A percentile compares a stretch with the other conserved stretches of the same genome.
phyloP scores from a whole-genome alignment of 2,797 vertebrate species.

The Otus scops region DNA sequence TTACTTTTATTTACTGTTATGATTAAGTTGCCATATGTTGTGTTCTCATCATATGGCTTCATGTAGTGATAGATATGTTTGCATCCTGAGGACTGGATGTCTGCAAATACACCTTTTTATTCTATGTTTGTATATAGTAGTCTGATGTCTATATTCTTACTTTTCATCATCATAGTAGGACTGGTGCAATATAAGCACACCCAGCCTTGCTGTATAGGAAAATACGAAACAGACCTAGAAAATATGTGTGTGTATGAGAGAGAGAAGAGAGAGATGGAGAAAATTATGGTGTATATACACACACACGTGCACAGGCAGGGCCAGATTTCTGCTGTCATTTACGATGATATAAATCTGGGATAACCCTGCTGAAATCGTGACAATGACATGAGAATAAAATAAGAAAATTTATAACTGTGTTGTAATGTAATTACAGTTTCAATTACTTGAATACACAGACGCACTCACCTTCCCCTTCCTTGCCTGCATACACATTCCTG shows the following conservation, averaged over 20 bases:
- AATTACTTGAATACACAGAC: background rate
- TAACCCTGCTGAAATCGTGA: background rate
- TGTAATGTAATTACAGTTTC: background rate
- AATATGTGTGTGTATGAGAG: background rate
- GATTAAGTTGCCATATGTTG: constrained; percentile 12
- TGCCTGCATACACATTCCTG: background rate
- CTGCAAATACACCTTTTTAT: background rate
- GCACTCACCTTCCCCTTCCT: background rate
- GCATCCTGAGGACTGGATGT: background rate
- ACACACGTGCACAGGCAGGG: background rate
- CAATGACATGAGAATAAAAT: background rate
- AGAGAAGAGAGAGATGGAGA: background rate
- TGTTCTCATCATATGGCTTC: background rate
- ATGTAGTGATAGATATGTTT: background rate
- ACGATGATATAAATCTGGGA: background rate
- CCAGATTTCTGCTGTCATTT: background rate
- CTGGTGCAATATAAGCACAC: background rate
- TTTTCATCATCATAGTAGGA: background rate
- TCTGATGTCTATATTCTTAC: background rate
- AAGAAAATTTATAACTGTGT: background rate
- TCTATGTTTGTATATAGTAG: background rate
- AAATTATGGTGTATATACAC: background rate
- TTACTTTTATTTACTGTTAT: constrained; percentile 27
- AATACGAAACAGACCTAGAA: background rate
- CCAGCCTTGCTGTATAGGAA: background rate